Evolutionary conservation across 2,888 invertebrate genomes (phyloP), one percentile per base, ranked within the genome.

Genomic region (Neoaliturus tenellus): DNA sequence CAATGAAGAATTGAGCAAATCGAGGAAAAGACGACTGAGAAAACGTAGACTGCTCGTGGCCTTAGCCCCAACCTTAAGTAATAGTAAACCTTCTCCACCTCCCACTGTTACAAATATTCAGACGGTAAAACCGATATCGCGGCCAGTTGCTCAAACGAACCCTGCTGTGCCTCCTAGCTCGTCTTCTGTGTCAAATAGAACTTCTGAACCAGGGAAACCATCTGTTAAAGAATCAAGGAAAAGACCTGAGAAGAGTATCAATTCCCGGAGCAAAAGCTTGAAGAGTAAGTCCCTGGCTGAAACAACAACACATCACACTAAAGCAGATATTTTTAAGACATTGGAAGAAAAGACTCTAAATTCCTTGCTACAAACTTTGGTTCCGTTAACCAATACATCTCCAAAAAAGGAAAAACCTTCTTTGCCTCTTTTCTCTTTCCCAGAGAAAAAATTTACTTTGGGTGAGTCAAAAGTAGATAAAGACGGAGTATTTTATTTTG

Each of bases 11-110:
- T 55, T 84, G 20, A 84, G 81, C 28, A 81, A 73, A 41, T 48
- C 84, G 28, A 84, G 81, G 33, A 84, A 73, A 33, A 80, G 84
- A 58, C 81, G 84, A 48, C 81, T 80, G 10, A 81, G 84, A 58
- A 81, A 78, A 58, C 55, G 33, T 25, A 83, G 62, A 58, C 58
- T 75, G 41, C 48, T 75, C 17, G 48, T 31, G 48, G 35, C 75
- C 48, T 75, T 75, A 48, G 75, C 48, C 6, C 48, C 75, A 14
- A 39, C 75, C 8, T 44, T 48, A 10, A 75, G 23, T 44, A 41
- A 25, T 14, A 48, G 28, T 28, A 48, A 75, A 28, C 48, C 31
- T 48, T 23, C 39, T 28, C 75, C 31, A 25, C 75, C 39, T 25
- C 75, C 48, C 48, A 23, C 75, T 14, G n/a, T 48, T 23, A 48